phyloP scores from a whole-genome alignment of 2,113 vertebrate genomes.

The Oxygymnocypris stewartii region DNA sequence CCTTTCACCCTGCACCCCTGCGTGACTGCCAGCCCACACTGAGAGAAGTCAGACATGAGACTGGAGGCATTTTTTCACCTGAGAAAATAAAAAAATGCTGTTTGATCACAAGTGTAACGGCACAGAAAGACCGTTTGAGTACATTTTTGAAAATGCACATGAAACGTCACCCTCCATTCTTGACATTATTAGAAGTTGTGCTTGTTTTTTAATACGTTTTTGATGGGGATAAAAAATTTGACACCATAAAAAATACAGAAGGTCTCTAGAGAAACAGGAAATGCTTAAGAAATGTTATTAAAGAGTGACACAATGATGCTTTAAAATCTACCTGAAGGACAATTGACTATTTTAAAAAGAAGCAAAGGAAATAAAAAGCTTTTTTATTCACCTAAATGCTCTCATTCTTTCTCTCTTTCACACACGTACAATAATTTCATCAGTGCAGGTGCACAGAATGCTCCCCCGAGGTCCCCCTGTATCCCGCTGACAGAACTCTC shows the following conservation, averaged over 20 bases:
- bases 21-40: not conserved
- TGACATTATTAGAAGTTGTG: not conserved
- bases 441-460: constrained; percentile 29
- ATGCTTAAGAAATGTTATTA: not conserved
- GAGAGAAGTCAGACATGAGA: constrained; percentile 14
- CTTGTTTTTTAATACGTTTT: not conserved
- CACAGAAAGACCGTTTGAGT: not conserved
- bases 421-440: not conserved
- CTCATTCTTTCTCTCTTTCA: not conserved
- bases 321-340: constrained; percentile 8
- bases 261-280: not conserved
- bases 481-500: constrained; percentile 38
- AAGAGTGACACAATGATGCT: not conserved
- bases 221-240: not conserved
- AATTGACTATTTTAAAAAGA: not conserved
- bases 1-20: constrained; percentile 37
- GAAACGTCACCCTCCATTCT: not conserved
- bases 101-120: not conserved
- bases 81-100: constrained; percentile 17
- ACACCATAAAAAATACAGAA: not conserved
- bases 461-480: constrained; percentile 10
- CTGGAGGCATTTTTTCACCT: constrained; percentile 9
- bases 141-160: not conserved
- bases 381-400: constrained; percentile 14
- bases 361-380: not conserved